Evolutionary conservation across 2,888 invertebrate species (phyloP), one percentile per base, ranked within the genome.

Genomic region (Acrobasis suavella): DNA sequence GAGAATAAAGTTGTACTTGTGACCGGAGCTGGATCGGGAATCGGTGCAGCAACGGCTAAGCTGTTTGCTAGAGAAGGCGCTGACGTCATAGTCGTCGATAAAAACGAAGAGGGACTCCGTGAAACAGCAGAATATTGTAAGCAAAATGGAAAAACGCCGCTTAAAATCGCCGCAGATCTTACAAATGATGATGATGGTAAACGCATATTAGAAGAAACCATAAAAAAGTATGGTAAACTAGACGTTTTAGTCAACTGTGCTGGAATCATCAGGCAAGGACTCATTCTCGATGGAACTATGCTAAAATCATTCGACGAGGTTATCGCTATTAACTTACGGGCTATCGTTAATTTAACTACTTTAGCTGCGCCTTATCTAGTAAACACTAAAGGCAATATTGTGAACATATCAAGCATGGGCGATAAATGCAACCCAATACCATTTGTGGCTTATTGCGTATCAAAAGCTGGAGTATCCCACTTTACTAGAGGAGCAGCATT

Each of bases 401-500:
- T 71, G 1, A 73, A 72, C 51, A 62, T 72, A 22, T 74, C 72
- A 1, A 72, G 71, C 51, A 39, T 9, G 65, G 55, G 9, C 51
- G 55, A 17, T 12, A 39, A 64, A 0, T 64, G 67, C 0, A 9
- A 22, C 0, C 55, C 69, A 0, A 49, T 60, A 3, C 39, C 39
- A 6, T 54, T 70, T 75, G 6, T 73, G 69, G 42, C 71, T 0
- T 80, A 80, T 46, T 46, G 62, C 17, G 52, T 68, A 7, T 77
- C 80, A 0, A 83, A 82, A 62, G 80, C 81, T 8, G 80, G 65
- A 0, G 17, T 83, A 10, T 67, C 74, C 58, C 74, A 77, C 49
- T 83, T 83, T 38, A 71, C 80, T 0, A 66, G 71, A 46, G 65
- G 69, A 5, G 68, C 67, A 14, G 83, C 82, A 1, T 82, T 97